Evolutionary conservation across 37 sponge, comb jelly and placozoan genomes (phyloP).

Genomic region (Halichondria panicea): DNA sequence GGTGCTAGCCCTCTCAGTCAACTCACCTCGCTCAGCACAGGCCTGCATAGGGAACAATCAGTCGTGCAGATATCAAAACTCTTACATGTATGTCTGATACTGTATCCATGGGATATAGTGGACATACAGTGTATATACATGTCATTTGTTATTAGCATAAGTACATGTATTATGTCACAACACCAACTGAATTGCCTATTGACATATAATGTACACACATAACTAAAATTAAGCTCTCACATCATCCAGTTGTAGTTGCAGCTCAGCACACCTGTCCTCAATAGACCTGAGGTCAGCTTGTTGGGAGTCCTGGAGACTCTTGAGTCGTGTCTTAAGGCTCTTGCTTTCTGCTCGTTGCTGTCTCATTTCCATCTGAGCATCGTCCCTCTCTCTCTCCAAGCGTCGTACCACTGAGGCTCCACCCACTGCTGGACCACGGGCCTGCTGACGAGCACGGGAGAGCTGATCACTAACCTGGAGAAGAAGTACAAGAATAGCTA

Average conservation of each 20-base stretch:
- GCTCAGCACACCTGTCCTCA: constrained; percentile 60
- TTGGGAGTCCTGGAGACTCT: constrained; percentile 30
- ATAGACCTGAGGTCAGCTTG: constrained; percentile 39
- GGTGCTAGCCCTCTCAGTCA: constrained; percentile 29
- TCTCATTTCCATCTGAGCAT: constrained; percentile 51
- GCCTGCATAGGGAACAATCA: neutral
- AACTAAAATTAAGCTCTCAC: constrained; percentile 8
- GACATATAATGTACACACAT: neutral
- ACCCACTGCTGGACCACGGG: constrained; percentile 12
- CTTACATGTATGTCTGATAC: neutral
- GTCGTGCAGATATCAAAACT: neutral
- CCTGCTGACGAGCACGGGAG: constrained; percentile 35
- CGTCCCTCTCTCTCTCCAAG: constrained; percentile 80
- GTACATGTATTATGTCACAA: too few species aligned
- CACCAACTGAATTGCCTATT: too few species aligned
- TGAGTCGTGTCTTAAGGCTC: constrained; percentile 50
- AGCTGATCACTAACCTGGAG: constrained; percentile 74
- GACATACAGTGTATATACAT: too few species aligned
- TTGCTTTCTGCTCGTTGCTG: constrained; percentile 38
- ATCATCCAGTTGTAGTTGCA: constrained; percentile 66
- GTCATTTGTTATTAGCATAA: too few species aligned
- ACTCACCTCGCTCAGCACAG: constrained; percentile 50
- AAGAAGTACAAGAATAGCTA: neutral
- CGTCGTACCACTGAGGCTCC: constrained; percentile 6
- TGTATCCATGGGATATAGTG: neutral